phyloP scores from a whole-genome alignment of 2,113 vertebrate genomes.

The Phrynosoma blainvillii region DNA sequence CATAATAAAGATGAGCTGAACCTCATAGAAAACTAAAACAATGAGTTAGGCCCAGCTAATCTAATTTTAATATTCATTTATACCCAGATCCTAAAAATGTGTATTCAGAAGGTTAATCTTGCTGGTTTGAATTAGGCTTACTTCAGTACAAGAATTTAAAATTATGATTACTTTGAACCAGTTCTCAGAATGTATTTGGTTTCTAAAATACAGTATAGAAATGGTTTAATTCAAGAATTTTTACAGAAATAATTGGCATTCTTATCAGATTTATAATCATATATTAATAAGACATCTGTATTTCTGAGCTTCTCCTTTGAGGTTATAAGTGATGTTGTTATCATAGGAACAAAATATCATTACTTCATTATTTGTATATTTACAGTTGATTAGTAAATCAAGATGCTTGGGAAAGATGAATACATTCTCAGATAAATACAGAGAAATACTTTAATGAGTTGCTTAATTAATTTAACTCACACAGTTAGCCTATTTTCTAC shows the following conservation, averaged over 20 bases:
- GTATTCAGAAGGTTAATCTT: background rate
- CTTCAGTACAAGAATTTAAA: background rate
- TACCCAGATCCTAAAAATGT: background rate
- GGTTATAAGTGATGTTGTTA: slow-evolving; percentile 8
- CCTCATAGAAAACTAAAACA: background rate
- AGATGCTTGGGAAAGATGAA: slow-evolving; percentile 22
- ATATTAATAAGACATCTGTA: background rate
- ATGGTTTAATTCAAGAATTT: background rate
- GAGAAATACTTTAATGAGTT: slow-evolving; percentile 34
- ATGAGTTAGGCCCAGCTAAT: background rate
- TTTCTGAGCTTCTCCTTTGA: background rate
- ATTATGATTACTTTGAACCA: background rate
- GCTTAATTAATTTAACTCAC: slow-evolving; percentile 30
- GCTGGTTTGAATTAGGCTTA: background rate
- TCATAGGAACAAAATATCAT: slow-evolving; percentile 7
- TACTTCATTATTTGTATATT: slow-evolving; percentile 5
- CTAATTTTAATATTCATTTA: background rate
- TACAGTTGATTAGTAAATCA: slow-evolving; percentile 5
- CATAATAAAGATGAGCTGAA: too few species aligned
- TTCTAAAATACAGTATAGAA: background rate
- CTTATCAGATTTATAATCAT: slow-evolving; percentile 12
- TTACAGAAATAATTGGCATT: background rate
- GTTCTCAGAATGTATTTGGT: background rate
- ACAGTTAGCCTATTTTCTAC: slow-evolving; percentile 7
- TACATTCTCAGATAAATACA: slow-evolving; percentile 7